Base-by-base conservation (phyloP, 1,140 invertebrate genomes). In the Leptopilina boulardi region DNA sequence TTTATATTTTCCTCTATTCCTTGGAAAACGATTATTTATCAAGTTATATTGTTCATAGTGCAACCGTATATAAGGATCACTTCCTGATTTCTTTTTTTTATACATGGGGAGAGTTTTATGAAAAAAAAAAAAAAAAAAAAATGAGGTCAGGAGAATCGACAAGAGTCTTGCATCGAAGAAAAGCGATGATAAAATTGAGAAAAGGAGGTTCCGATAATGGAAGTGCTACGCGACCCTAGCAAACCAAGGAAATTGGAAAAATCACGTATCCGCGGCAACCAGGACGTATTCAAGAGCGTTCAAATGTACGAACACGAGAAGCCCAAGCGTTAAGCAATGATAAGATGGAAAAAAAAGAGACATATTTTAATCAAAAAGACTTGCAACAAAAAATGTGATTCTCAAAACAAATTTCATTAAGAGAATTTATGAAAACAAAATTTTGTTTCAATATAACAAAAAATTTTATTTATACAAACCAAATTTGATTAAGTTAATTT, bases 191-290 rank as follows among this genome's bases (percentile, higher is more conserved):
- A 66, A 66, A 66, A 66, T 66, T 66, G 59, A 66, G 59, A 66
- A 66, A 66, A 66, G 59, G 26, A 66, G 59, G 59, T 66, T 66
- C 59, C 59, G 59, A 66, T 66, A 66, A 66, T 66, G 59, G 59
- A 66, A 66, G 59, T 66, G 59, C 59, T 66, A 30, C 59, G 23
- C 59, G 59, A 66, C 59, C 59, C 59, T 66, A 15, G 59, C 21
- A 30, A 66, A 66, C 13, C 59, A 66, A 66, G 59, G 59, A 66
- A 66, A 66, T 51, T 66, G 59, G 59, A 66, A 66, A 66, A 34
- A 66, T 66, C 59, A n/a, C 59, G 59, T 66, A 66, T 66, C 59
- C 59, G 59, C 59, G 59, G 13, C 59, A 66, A 66, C 59, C 23
- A 66, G 11, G 59, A 66, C 47, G 13, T 30, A 30, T 66, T 66